Base-by-base conservation (phyloP, 1,140 invertebrate genomes). In the Maconellicoccus hirsutus region DNA sequence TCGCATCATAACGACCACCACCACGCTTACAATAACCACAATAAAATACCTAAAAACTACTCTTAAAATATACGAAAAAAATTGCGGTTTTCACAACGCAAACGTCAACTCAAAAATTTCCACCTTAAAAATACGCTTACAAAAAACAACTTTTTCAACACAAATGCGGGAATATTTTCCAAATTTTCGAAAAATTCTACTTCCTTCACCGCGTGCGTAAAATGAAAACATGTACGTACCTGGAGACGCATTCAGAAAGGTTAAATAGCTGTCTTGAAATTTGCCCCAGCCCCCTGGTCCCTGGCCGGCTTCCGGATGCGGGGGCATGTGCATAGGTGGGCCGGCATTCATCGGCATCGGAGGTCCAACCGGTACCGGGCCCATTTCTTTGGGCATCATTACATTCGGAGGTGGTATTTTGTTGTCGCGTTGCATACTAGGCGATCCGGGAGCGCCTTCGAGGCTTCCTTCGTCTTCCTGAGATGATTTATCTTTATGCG, bases 401-500 rank as follows among this genome's bases (percentile, higher is more conserved):
- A 73, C 74, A 73, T 72, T 73, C 71, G 16, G 78, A 75, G 69
- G 77, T 76, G 77, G 79, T 77, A n/a, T 79, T 76, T 21, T 78
- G 77, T 74, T 78, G 78, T 66, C 80, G 77, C 76, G 79, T 79
- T 81, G 80, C 78, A 79, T 81, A 80, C 79, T 52, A n/a, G 81
- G 80, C 80, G 80, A 80, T 79, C 79, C 78, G 79, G 79, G 79
- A 77, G 80, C 79, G 77, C 80, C 81, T 78, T 80, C 81, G 78
- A 79, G 78, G 77, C 80, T 81, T 78, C 79, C 79, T 79, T 81
- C 81, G 79, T 79, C 79, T 78, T 81, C 81, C 76, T 78, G 79
- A 79, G 80, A 79, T 80, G 80, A 79, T 79, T 72, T 73, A 78
- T 89, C 89, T 83, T 92, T 89, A 84, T 96, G 95, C 77, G 93